These are phyloP conservation scores for Pseudopipra pipra DNA, from an alignment of 2,113 vertebrate species.

Conservation along the genomic window DNA sequence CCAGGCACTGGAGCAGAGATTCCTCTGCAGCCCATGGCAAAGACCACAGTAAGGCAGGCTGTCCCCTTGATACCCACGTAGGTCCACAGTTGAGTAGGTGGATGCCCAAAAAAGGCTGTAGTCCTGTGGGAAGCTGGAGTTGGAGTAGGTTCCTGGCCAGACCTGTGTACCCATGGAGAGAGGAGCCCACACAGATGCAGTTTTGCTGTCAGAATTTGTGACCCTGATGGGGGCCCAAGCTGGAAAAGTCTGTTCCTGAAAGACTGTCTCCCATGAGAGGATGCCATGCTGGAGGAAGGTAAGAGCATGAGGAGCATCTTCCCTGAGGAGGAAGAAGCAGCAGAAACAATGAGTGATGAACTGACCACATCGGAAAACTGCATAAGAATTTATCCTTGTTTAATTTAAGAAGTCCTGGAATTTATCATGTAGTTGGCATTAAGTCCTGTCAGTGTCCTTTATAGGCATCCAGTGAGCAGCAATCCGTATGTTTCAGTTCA, in stretches of 20 bases:
- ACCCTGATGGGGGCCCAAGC: background rate
- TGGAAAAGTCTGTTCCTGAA: background rate
- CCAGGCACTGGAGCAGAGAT: accelerated
- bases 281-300: background rate
- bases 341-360: background rate
- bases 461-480: background rate
- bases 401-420: background rate
- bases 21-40: background rate
- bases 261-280: background rate
- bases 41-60: background rate
- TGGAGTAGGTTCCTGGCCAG: background rate
- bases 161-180: background rate
- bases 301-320: background rate
- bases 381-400: background rate
- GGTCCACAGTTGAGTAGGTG: background rate
- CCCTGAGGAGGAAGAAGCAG: background rate
- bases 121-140: background rate
- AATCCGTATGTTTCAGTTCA: background rate
- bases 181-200: background rate
- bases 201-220: background rate
- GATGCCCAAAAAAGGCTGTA: background rate
- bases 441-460: background rate
- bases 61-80: background rate
- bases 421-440: background rate
- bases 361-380: background rate